Conservation (phyloP, 2,113 vertebrate genomes). For the Trinectes maculatus region DNA sequence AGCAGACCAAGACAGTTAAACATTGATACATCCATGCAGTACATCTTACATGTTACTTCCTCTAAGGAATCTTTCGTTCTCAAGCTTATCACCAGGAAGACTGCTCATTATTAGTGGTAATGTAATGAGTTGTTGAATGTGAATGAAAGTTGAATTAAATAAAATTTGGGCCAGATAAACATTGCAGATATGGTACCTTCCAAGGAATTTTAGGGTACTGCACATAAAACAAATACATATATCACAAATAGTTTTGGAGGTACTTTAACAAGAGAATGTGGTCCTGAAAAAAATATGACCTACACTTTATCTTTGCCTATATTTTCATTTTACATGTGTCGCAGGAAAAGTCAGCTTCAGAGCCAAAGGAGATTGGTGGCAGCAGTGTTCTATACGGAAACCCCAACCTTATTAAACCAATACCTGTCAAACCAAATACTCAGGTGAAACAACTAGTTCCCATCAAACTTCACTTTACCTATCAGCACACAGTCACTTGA, state of each 20-base stretch:
- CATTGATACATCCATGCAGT: too few relatives aligned
- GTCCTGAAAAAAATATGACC: neutral
- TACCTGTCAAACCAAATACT: constrained; percentile 89
- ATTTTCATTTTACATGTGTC: neutral
- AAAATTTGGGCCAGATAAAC: too few relatives aligned
- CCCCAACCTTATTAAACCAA: constrained; percentile 95
- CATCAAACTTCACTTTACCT: neutral
- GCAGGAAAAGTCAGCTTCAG: constrained; percentile 87
- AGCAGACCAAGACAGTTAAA: too few relatives aligned
- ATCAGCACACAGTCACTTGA: neutral
- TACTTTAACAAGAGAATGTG: too few relatives aligned
- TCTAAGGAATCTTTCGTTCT: too few relatives aligned
- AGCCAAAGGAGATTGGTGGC: constrained; percentile 94
- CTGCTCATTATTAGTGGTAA: too few relatives aligned
- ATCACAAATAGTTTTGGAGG: neutral
- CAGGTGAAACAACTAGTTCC: constrained; percentile 48
- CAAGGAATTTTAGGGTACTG: too few relatives aligned
- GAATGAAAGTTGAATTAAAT: too few relatives aligned
- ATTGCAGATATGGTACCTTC: too few relatives aligned
- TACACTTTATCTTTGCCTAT: neutral
- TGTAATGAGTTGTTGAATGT: too few relatives aligned
- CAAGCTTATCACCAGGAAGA: too few relatives aligned
- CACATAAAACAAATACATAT: neutral
- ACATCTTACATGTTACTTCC: too few relatives aligned
- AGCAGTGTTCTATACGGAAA: constrained; percentile 88